Percentiles rank a stretch among this genome's conserved stretches.
Conservation (phyloP, 2,888 invertebrate genomes). For the Byasa hedistus region DNA sequence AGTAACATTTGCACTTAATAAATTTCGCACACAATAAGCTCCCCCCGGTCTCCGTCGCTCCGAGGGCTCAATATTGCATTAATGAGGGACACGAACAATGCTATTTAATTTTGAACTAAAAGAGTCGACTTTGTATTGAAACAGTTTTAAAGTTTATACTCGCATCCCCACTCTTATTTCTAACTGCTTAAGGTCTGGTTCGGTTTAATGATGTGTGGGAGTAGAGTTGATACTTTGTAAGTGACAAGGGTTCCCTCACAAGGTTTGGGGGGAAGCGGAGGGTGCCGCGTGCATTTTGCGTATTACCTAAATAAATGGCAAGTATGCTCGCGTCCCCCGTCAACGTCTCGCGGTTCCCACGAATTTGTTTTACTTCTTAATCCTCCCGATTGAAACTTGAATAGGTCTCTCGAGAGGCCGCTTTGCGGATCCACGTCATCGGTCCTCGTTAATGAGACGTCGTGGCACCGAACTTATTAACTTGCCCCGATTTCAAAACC, state of each 20-base stretch:
- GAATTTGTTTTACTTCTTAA: slow-evolving; percentile 46
- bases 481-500: no score
- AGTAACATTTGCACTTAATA: slow-evolving; percentile 50
- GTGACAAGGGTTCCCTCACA: slow-evolving; percentile 45
- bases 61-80: slow-evolving; percentile 72
- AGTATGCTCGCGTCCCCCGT: slow-evolving; percentile 50
- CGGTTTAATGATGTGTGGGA: slow-evolving; percentile 30
- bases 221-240: slow-evolving; percentile 34
- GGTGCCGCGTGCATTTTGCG: slow-evolving; percentile 75
- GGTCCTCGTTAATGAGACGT: no score
- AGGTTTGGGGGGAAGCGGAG: slow-evolving; percentile 38
- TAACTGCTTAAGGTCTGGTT: slow-evolving; percentile 41
- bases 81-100: slow-evolving; percentile 73
- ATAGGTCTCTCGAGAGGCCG: slow-evolving; percentile 12
- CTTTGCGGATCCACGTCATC: no score
- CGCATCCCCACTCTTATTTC: slow-evolving; percentile 30
- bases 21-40: slow-evolving; percentile 71
- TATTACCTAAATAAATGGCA: slow-evolving; percentile 76
- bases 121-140: slow-evolving; percentile 55
- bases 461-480: no score
- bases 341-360: slow-evolving; percentile 62
- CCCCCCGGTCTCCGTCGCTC: slow-evolving; percentile 49
- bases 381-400: slow-evolving; percentile 12
- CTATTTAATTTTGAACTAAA: slow-evolving; percentile 73
- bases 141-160: slow-evolving; percentile 31